Percentiles rank a stretch among this genome's conserved stretches.
Conservation (phyloP, 2,113 vertebrate genomes). For the Gyps fulvus region DNA sequence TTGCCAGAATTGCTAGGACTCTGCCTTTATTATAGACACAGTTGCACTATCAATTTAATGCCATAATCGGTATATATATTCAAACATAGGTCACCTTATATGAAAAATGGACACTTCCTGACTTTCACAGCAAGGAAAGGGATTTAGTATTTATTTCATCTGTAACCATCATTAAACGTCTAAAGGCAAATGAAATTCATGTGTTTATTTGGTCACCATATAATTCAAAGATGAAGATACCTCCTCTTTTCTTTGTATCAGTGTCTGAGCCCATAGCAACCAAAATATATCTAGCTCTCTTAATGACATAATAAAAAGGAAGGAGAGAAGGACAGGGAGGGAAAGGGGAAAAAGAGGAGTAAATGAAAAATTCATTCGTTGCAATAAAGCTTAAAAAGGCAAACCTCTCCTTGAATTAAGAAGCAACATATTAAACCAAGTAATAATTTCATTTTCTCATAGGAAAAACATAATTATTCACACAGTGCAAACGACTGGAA, state of each 20-base stretch:
- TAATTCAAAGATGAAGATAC: not conserved
- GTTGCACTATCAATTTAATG: not conserved
- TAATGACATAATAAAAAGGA: not conserved
- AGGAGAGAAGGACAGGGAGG: not conserved
- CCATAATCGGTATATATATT: not conserved
- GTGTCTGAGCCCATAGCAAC: not conserved
- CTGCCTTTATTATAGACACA: not conserved
- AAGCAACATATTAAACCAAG: not conserved
- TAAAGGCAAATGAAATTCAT: not conserved
- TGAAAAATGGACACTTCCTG: not conserved
- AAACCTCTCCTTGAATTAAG: not conserved
- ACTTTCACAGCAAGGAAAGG: not conserved
- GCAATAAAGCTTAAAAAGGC: not conserved
- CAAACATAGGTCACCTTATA: not conserved
- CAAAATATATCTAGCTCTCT: not conserved
- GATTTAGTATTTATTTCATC: not conserved
- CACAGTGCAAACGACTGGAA: not conserved
- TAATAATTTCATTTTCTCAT: not conserved
- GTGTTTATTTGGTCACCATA: not conserved
- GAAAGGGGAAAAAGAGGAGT: not conserved
- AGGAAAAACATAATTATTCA: not conserved
- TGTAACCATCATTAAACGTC: not conserved
- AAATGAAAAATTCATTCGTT: not conserved
- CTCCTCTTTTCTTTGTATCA: not conserved
- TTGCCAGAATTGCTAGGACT: constrained; percentile 18